These are phyloP conservation scores for Budorcas taxicolor DNA, from an alignment of 2,113 vertebrate genomes.

Conservation along the genomic window DNA sequence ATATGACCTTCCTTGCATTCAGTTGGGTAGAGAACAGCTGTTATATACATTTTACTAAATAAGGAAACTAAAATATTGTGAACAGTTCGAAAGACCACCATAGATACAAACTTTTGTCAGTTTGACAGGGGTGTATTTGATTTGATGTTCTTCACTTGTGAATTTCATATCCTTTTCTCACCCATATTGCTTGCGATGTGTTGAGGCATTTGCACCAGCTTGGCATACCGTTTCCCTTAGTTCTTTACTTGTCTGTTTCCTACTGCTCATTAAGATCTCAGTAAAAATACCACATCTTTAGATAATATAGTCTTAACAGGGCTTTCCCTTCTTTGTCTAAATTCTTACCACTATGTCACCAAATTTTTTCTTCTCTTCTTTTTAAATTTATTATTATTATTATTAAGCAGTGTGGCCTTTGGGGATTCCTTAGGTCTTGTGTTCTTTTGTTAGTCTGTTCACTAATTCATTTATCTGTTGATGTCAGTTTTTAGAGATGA, in stretches of 20 bases:
- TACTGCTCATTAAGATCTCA: neutral
- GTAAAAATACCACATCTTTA: neutral
- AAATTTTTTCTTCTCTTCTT: neutral
- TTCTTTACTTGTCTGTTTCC: neutral
- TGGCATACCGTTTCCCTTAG: neutral
- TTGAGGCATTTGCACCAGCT: neutral
- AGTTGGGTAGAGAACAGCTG: neutral
- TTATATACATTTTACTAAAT: neutral
- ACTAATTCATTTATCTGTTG: neutral
- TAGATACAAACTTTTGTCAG: neutral
- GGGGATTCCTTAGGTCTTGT: neutral
- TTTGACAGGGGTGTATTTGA: neutral
- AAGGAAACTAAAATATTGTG: neutral
- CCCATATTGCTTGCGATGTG: neutral
- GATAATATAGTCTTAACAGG: neutral
- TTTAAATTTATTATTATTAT: neutral
- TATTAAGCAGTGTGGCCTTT: neutral
- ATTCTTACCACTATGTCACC: neutral
- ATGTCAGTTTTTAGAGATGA: neutral
- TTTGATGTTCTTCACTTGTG: neutral
- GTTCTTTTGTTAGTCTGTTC: neutral
- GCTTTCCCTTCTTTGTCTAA: neutral
- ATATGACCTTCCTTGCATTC: neutral
- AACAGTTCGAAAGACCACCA: neutral
- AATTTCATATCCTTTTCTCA: neutral